Percentiles rank a stretch among this genome's conserved stretches.
These are phyloP conservation scores for Lucilia cuprina DNA, from an alignment of 1,140 invertebrate genomes.

Conservation along the genomic window DNA sequence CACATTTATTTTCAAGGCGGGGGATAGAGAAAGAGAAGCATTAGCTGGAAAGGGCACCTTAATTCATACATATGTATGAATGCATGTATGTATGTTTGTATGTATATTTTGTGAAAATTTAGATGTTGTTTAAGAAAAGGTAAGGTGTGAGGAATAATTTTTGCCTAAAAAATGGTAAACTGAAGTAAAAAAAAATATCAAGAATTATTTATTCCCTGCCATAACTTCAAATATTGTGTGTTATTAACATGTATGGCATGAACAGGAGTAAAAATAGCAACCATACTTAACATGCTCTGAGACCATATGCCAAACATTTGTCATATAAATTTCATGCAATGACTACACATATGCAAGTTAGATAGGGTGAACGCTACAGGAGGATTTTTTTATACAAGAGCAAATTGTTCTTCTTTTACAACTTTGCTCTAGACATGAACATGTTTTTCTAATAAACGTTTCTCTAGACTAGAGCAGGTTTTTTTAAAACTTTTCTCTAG, in stretches of 20 bases:
- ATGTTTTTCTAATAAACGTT: too few species aligned
- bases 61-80: not conserved
- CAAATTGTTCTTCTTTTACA: too few species aligned
- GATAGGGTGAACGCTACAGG: too few species aligned
- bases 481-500: too few species aligned
- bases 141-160: not conserved
- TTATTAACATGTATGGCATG: conserved; percentile 11
- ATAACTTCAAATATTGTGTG: not conserved
- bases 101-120: not conserved
- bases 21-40: not conserved
- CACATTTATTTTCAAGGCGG: not conserved
- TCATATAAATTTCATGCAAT: not conserved
- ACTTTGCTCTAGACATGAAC: too few species aligned
- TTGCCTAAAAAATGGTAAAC: not conserved
- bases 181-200: not conserved
- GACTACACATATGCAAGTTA: too few species aligned
- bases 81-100: too few species aligned
- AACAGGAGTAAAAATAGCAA: not conserved
- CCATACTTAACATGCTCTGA: not conserved
- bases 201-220: not conserved
- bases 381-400: too few species aligned
- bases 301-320: conserved; percentile 17
- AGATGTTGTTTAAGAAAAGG: not conserved
- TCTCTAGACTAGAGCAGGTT: too few species aligned
- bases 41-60: not conserved